phyloP scores from a whole-genome alignment of 2,113 vertebrate species.

The Carettochelys insculpta region DNA sequence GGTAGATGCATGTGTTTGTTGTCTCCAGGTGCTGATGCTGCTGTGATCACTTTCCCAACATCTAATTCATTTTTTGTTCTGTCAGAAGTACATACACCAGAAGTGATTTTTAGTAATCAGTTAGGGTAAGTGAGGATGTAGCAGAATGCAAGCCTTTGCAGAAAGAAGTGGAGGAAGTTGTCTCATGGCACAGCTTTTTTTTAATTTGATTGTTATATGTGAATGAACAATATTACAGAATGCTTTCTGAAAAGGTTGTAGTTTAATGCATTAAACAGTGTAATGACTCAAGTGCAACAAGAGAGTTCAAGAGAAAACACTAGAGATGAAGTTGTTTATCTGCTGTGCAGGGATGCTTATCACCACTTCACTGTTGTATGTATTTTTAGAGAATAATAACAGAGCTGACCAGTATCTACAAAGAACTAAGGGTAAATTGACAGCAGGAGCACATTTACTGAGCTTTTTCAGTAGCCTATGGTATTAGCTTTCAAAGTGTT shows the following conservation, averaged over 20 bases:
- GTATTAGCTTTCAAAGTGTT: not conserved
- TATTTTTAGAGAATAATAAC: not conserved
- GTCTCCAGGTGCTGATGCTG: not conserved
- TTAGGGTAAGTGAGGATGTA: not conserved
- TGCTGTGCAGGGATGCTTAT: not conserved
- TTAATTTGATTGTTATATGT: not conserved
- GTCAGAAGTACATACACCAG: not conserved
- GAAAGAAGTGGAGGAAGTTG: not conserved
- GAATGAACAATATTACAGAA: not conserved
- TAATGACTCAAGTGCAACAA: not conserved
- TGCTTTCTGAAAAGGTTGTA: not conserved
- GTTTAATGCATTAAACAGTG: not conserved
- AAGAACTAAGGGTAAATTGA: not conserved
- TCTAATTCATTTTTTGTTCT: not conserved
- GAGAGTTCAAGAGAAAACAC: not conserved
- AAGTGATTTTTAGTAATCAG: constrained; percentile 14
- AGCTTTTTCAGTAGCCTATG: not conserved
- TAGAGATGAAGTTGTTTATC: not conserved
- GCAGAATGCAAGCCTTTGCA: not conserved
- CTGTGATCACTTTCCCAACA: not conserved
- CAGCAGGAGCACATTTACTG: not conserved
- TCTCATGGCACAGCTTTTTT: not conserved
- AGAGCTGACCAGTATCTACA: not conserved
- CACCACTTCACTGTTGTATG: not conserved
- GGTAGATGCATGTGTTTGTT: not conserved